A percentile compares a stretch with the other conserved stretches of the same genome.
Evolutionary conservation across 1,140 invertebrate genomes (phyloP).

Genomic region (Aphidius ervi): DNA sequence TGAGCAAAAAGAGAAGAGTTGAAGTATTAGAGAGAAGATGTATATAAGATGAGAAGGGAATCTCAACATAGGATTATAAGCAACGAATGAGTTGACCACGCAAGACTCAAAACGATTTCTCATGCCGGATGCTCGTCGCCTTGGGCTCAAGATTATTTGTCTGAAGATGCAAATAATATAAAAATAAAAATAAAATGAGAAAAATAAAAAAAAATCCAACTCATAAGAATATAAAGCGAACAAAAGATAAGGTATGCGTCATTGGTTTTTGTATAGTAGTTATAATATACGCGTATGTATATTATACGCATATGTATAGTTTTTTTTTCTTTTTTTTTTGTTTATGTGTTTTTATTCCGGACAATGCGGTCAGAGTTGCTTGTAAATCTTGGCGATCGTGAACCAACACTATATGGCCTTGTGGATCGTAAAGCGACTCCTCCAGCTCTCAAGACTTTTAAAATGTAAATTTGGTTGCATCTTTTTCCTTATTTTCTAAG

Average conservation of each 20-base stretch:
- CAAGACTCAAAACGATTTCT: no score
- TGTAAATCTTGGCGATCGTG: neutral
- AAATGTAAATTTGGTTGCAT: constrained; percentile 24
- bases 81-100: constrained; percentile 7
- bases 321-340: neutral
- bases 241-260: no score
- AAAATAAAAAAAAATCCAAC: no score
- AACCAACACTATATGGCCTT: constrained; percentile 6
- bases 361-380: constrained; percentile 5
- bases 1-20: constrained; percentile 3
- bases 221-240: no score
- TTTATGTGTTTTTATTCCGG: neutral
- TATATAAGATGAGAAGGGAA: neutral
- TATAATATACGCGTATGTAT: no score
- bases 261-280: no score
- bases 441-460: constrained; percentile 3
- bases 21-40: neutral
- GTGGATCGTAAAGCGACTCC: constrained; percentile 16
- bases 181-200: no score
- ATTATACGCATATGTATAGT: neutral
- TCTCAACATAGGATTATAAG: neutral
- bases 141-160: no score
- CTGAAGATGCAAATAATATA: no score
- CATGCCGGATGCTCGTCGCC: no score
- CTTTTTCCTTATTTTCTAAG: constrained; percentile 17